These are phyloP conservation scores for Macrosiphum euphorbiae DNA, from an alignment of 2,888 invertebrate species.

Conservation along the genomic window DNA sequence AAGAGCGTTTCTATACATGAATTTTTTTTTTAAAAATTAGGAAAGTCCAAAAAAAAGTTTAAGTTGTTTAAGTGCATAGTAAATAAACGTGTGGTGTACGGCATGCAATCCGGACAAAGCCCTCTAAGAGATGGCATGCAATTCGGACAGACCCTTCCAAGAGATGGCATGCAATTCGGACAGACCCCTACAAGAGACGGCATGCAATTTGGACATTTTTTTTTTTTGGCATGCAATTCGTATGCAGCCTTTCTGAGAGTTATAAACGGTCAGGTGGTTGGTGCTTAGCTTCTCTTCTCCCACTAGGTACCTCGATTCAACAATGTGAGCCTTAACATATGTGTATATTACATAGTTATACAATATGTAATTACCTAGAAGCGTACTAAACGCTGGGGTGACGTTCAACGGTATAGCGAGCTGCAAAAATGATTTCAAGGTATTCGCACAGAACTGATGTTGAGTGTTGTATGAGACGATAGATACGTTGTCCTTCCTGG, in stretches of 20 bases:
- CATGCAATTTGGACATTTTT: no score
- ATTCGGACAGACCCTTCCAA: no score
- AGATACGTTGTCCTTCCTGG: slow-evolving; percentile 68
- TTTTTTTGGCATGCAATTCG: no score
- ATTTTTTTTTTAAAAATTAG: no score
- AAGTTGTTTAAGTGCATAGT: no score
- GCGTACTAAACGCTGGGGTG: slow-evolving; percentile 95
- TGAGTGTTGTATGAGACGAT: slow-evolving; percentile 86
- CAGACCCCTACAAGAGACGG: no score
- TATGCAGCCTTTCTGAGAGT: background rate
- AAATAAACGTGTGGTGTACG: no score
- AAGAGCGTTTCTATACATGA: no score
- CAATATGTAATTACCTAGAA: slow-evolving; percentile 76
- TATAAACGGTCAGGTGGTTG: background rate
- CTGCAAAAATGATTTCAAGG: slow-evolving; percentile 88
- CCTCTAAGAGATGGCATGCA: no score
- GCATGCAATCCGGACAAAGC: no score
- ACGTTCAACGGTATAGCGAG: slow-evolving; percentile 95
- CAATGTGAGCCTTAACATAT: background rate
- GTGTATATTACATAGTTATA: background rate
- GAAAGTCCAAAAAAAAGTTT: no score
- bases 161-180: no score
- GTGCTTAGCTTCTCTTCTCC: background rate
- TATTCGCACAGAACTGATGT: slow-evolving; percentile 93
- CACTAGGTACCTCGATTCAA: background rate